phyloP scores from a whole-genome alignment of 2,797 vertebrate species.

The Rhinichthys osculus region DNA sequence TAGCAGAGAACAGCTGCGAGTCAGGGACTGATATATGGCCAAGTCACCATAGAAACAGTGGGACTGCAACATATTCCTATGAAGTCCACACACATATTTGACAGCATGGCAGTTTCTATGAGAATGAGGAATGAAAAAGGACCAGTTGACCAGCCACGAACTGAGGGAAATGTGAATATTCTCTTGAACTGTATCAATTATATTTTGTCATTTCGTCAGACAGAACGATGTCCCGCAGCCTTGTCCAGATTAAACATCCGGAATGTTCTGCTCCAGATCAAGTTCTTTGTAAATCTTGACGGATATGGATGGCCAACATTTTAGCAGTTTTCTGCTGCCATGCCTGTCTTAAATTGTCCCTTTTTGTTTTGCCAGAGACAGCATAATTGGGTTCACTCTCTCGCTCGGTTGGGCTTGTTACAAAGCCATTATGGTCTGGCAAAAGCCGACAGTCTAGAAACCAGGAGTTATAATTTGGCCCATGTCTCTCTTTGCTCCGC shows the following conservation, averaged over 20 bases:
- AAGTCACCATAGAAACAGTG: conserved; percentile 63
- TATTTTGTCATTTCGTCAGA: not conserved
- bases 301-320: conserved; percentile 18
- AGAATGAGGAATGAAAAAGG: not conserved
- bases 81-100: conserved; percentile 22
- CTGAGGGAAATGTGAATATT: not conserved
- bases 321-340: conserved; percentile 1
- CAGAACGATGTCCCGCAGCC: not conserved
- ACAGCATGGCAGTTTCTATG: conserved; percentile 5
- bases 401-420: conserved; percentile 48
- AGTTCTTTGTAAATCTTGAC: conserved; percentile 33
- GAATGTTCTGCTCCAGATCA: conserved; percentile 8
- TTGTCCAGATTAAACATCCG: conserved; percentile 24
- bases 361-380: conserved; percentile 46
- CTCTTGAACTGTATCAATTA: not conserved
- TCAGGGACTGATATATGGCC: conserved; percentile 40
- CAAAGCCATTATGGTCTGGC: conserved; percentile 43
- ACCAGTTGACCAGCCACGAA: conserved; percentile 1
- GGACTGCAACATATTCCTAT: conserved; percentile 33
- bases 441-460: conserved; percentile 41
- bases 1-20: conserved; percentile 34
- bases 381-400: conserved; percentile 52
- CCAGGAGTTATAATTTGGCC: conserved; percentile 43
- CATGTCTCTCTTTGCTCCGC: conserved; percentile 10
- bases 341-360: conserved; percentile 40